Base-by-base conservation (phyloP, 2,888 invertebrate species). In the Diaprepes abbreviatus region DNA sequence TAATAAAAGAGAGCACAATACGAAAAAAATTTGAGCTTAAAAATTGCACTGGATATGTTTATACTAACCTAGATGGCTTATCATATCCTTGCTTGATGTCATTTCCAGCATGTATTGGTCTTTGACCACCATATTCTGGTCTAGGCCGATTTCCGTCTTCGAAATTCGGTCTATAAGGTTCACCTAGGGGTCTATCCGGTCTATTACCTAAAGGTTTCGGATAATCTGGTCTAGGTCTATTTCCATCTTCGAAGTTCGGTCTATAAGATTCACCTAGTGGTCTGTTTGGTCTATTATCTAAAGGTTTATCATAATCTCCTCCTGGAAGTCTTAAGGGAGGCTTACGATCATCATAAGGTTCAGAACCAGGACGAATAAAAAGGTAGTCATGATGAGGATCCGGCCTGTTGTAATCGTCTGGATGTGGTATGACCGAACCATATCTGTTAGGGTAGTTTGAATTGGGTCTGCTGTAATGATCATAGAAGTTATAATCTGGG, bases 381-480 rank as follows among this genome's bases (percentile, higher is more conserved):
- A 74, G 70, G 48, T 77, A 74, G 45, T 75, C 73, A 52, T 77
- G 76, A 33, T 43, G 24, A n/a, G 33, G 38, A 35, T 58, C 43
- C 7, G 45, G 67, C 1, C 45, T 31, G 14, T 45, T 45, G 14
- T 68, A 68, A 35, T 76, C 71, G 35, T 78, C 73, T 4, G 75
- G 77, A 65, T 78, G 76, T 10, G 79, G 77, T 21, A 75, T 76
- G 4, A 76, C 36, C 1, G 76, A 76, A 6, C 76, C 78, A 31
- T 77, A 75, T 66, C 74, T 72, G 43, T 74, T 70, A 10, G 73
- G 71, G 9, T 40, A 36, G n/a, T 58, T 24, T 35, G 74, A 75
- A 24, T 72, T 43, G 2, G 79, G 78, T 36, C 73, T 74, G 17
- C 71, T 64, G 57, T 74, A 72, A 43, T 67, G 67, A 48, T 66